These are phyloP conservation scores for Drosophila suzukii DNA, from an alignment of 1,140 invertebrate species.

Conservation along the genomic window DNA sequence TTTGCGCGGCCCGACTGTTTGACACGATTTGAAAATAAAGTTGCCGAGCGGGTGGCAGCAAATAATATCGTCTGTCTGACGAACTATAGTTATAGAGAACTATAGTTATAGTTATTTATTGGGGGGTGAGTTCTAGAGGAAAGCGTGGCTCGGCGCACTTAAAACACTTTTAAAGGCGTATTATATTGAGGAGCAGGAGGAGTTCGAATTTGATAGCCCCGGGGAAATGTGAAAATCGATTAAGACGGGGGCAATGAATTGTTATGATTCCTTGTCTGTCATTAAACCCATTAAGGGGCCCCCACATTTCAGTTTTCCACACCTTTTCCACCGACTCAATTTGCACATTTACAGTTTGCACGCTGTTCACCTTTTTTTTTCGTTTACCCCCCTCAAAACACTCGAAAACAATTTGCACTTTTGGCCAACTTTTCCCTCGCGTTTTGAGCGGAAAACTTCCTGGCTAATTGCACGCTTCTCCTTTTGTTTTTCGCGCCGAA, in stretches of 20 bases:
- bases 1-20: conserved; percentile 57
- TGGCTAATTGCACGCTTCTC: conserved; percentile 40
- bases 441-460: background rate
- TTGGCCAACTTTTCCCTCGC: conserved; percentile 21
- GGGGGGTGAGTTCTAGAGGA: conserved; percentile 9
- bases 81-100: no score
- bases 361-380: background rate
- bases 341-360: conserved; percentile 59
- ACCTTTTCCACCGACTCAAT: conserved; percentile 31
- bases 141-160: conserved; percentile 66
- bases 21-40: conserved; percentile 74
- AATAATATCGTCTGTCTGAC: conserved; percentile 52
- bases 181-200: conserved; percentile 24
- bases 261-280: conserved; percentile 41
- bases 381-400: conserved; percentile 34
- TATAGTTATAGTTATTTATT: conserved; percentile 8
- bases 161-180: conserved; percentile 66
- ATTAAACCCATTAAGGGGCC: conserved; percentile 29
- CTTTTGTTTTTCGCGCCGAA: conserved; percentile 25
- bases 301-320: conserved; percentile 18
- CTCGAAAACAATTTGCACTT: conserved; percentile 68
- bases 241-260: conserved; percentile 54
- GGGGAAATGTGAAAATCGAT: conserved; percentile 49
- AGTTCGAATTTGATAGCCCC: conserved; percentile 42
- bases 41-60: conserved; percentile 37